Conservation (phyloP, 2,113 vertebrate genomes). For the Acanthochromis polyacanthus region DNA sequence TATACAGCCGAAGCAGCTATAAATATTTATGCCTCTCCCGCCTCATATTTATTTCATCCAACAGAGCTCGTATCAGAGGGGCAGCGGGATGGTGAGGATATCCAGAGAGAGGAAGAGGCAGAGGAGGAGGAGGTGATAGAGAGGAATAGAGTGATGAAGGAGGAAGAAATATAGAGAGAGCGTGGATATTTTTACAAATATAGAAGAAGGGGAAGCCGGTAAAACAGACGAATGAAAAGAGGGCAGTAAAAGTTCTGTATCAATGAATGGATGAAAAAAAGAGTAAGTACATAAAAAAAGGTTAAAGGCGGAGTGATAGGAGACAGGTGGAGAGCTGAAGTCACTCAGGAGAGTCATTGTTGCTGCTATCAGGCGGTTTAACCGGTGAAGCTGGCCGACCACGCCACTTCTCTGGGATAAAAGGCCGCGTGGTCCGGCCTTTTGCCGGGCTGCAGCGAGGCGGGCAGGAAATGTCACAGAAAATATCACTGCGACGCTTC, state of each 20-base stretch:
- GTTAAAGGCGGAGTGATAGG: neutral
- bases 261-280: neutral
- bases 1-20: conserved; percentile 71
- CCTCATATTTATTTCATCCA: conserved; percentile 83
- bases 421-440: conserved; percentile 26
- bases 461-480: conserved; percentile 58
- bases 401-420: conserved; percentile 20
- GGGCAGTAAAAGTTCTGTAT: neutral
- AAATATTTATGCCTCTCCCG: conserved; percentile 79
- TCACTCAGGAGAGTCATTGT: conserved; percentile 15
- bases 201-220: conserved; percentile 10
- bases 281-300: conserved; percentile 5
- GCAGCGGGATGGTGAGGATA: conserved; percentile 63
- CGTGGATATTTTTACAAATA: conserved; percentile 23
- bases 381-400: conserved; percentile 7
- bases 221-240: neutral
- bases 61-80: conserved; percentile 71
- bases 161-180: conserved; percentile 21
- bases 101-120: conserved; percentile 34
- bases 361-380: neutral
- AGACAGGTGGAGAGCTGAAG: neutral
- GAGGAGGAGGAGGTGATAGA: conserved; percentile 7
- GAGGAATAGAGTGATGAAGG: conserved; percentile 28
- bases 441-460: conserved; percentile 20
- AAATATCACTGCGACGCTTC: conserved; percentile 51